phyloP scores from a whole-genome alignment of 2,113 vertebrate genomes.

The Phyllopteryx taeniolatus region DNA sequence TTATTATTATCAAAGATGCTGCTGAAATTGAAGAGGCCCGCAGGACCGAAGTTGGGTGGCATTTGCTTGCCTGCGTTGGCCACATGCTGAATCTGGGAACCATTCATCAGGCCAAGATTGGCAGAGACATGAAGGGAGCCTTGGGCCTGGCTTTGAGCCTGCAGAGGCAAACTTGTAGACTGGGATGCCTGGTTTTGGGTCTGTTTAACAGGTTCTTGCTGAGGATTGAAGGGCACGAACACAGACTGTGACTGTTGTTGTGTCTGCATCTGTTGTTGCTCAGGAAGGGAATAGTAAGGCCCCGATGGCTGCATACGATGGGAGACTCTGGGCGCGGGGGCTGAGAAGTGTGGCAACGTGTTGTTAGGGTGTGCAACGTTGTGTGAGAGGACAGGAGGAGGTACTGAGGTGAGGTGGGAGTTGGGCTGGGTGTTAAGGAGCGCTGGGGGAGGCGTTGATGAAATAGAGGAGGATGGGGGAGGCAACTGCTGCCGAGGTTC shows the following conservation, averaged over 20 bases:
- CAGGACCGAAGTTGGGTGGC: constrained; percentile 86
- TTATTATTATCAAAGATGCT: constrained; percentile 91
- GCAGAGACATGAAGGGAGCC: constrained; percentile 83
- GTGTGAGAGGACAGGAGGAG: constrained; percentile 74
- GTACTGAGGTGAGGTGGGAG: constrained; percentile 74
- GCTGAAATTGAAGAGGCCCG: constrained; percentile 95
- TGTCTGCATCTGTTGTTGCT: constrained; percentile 72
- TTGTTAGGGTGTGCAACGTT: constrained; percentile 75
- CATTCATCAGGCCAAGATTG: constrained; percentile 89
- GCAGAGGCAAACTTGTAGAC: constrained; percentile 75
- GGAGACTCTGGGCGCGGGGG: constrained; percentile 80
- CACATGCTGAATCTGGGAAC: constrained; percentile 92
- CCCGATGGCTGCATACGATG: constrained; percentile 89
- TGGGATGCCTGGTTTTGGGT: constrained; percentile 73
- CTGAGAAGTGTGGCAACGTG: constrained; percentile 90
- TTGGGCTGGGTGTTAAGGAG: constrained; percentile 77
- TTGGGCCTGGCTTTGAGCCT: constrained; percentile 70
- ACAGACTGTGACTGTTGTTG: constrained; percentile 82
- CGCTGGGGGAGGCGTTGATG: constrained; percentile 52
- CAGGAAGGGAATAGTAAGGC: constrained; percentile 86
- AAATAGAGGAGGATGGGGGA: constrained; percentile 74
- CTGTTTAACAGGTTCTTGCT: constrained; percentile 72
- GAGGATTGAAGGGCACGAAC: constrained; percentile 81
- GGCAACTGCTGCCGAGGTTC: constrained; percentile 78
- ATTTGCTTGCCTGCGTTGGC: constrained; percentile 82